These are phyloP conservation scores for Felis chaus DNA, from an alignment of 2,113 vertebrate genomes.

Conservation along the genomic window DNA sequence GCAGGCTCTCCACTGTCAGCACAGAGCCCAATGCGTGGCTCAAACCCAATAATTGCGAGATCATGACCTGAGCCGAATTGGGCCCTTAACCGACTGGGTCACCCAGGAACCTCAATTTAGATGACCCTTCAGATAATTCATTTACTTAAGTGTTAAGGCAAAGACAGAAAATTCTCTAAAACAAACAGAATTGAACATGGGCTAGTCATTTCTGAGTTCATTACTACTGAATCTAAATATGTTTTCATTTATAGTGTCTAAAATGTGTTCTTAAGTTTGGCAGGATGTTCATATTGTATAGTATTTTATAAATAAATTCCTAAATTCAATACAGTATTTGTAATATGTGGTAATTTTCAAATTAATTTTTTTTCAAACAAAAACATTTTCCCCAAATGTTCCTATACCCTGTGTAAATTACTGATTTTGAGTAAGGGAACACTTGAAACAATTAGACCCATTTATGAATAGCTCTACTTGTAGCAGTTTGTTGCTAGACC, in stretches of 20 bases:
- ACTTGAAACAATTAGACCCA: background rate
- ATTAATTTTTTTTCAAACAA: background rate
- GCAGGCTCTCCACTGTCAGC: no score
- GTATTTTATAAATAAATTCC: background rate
- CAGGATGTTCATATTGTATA: background rate
- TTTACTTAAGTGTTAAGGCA: background rate
- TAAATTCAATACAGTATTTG: background rate
- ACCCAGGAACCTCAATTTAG: background rate
- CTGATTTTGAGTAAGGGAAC: background rate
- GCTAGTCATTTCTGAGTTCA: background rate
- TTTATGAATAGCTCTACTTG: background rate
- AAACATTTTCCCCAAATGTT: background rate
- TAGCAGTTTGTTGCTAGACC: background rate
- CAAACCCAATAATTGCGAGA: no score
- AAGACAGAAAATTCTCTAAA: background rate
- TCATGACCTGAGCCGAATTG: no score
- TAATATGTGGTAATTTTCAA: background rate
- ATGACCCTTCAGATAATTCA: background rate
- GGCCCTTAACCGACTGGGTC: no score
- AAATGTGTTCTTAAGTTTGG: background rate
- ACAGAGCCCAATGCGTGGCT: no score
- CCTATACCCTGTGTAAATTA: background rate
- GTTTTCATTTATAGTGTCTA: constrained; percentile 21
- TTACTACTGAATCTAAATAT: background rate
- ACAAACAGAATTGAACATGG: background rate